These are phyloP conservation scores for Proisotoma minuta DNA, from an alignment of 2,888 invertebrate genomes.

Conservation along the genomic window DNA sequence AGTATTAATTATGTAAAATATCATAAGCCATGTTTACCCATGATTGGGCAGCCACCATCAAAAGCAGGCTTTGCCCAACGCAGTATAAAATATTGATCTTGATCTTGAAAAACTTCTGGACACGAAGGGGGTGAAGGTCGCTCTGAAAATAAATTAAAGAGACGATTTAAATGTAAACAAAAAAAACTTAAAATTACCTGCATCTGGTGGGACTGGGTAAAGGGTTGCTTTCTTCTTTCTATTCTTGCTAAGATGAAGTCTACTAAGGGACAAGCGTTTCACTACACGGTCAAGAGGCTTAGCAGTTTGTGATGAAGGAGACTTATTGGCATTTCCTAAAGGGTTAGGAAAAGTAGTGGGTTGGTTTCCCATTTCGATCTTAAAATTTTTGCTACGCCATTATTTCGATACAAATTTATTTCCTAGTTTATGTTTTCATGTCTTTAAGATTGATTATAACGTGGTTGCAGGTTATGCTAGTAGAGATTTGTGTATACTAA, in stretches of 20 bases:
- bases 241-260: background rate
- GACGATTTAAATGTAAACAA: background rate
- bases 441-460: too few relatives aligned
- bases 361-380: conserved; percentile 6
- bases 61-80: conserved; percentile 74
- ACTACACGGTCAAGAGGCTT: background rate
- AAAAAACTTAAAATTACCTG: conserved; percentile 10
- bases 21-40: conserved; percentile 49
- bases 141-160: conserved; percentile 11
- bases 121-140: conserved; percentile 23
- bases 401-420: too few relatives aligned
- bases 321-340: background rate
- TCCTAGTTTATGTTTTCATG: too few relatives aligned
- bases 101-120: conserved; percentile 32
- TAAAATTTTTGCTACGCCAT: too few relatives aligned
- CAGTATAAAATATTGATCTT: conserved; percentile 50
- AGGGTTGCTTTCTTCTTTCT: conserved; percentile 4
- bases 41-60: conserved; percentile 82
- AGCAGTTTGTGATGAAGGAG: background rate
- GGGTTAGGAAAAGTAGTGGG: background rate
- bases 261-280: background rate
- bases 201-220: conserved; percentile 25
- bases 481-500: too few relatives aligned
- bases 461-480: too few relatives aligned
- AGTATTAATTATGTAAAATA: background rate